Conservation (phyloP, 2,113 vertebrate species). For the Pycnonotus jocosus region DNA sequence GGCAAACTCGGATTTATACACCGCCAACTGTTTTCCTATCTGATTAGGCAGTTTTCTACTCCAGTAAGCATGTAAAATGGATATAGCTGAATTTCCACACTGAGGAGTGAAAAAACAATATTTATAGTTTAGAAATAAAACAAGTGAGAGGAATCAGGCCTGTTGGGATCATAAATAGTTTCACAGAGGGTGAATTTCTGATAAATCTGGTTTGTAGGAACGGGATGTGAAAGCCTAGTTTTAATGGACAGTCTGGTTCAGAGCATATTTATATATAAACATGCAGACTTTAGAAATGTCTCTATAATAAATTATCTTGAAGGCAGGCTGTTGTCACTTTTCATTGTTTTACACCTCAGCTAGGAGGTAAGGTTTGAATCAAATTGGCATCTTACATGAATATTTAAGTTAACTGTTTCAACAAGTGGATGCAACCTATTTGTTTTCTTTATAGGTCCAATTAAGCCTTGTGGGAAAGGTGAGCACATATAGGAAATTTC, state of each 20-base stretch:
- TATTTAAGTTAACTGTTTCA: slow-evolving; percentile 39
- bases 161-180: slow-evolving; percentile 69
- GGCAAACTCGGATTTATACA: slow-evolving; percentile 76
- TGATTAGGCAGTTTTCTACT: slow-evolving; percentile 82
- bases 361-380: slow-evolving; percentile 8
- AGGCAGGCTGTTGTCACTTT: slow-evolving; percentile 34
- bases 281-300: slow-evolving; percentile 19
- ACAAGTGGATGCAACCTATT: not conserved
- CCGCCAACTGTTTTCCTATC: slow-evolving; percentile 79
- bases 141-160: slow-evolving; percentile 63
- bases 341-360: not conserved
- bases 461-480: not conserved
- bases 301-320: slow-evolving; percentile 64
- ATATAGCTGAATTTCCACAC: slow-evolving; percentile 74
- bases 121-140: slow-evolving; percentile 81
- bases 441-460: not conserved
- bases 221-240: slow-evolving; percentile 33
- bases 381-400: not conserved
- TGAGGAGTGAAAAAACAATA: slow-evolving; percentile 75
- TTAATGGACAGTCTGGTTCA: slow-evolving; percentile 35
- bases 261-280: slow-evolving; percentile 65
- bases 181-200: slow-evolving; percentile 64
- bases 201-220: slow-evolving; percentile 40
- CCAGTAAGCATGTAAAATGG: slow-evolving; percentile 76
- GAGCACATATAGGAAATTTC: not conserved